These are phyloP conservation scores for Poeciliopsis turrubarensis DNA, from an alignment of 2,113 vertebrate species.

Conservation along the genomic window DNA sequence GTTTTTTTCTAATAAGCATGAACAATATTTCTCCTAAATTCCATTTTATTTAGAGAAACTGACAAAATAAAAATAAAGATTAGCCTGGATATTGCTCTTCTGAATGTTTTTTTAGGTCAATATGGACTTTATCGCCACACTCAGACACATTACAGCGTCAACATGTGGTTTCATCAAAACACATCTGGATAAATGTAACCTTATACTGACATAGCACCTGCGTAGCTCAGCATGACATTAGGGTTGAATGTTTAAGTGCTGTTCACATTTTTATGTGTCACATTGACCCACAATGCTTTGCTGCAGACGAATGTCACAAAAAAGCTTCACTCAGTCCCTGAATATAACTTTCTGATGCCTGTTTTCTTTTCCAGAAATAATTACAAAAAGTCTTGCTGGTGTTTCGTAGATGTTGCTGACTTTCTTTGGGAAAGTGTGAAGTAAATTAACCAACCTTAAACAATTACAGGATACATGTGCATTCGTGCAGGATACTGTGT, in stretches of 20 bases:
- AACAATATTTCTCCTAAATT: no score
- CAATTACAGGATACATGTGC: neutral
- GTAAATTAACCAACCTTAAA: neutral
- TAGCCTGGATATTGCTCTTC: no score
- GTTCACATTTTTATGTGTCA: neutral
- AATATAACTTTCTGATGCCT: neutral
- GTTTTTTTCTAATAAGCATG: no score
- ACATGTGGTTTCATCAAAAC: no score
- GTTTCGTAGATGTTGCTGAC: neutral
- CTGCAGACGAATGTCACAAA: neutral
- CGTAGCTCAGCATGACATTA: no score
- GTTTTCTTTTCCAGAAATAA: neutral
- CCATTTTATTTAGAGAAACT: no score
- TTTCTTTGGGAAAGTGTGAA: neutral
- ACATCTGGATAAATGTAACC: no score
- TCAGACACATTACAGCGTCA: no score
- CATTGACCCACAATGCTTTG: neutral
- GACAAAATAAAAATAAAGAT: no score
- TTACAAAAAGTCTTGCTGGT: neutral
- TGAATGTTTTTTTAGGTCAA: no score
- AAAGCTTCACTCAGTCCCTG: neutral
- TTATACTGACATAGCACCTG: no score
- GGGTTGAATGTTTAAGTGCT: neutral
- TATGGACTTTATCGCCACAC: no score
- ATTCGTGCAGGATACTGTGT: conserved; percentile 19